Percentiles rank a stretch among this genome's conserved stretches.
These are phyloP conservation scores for Epicampocera succincta DNA, from an alignment of 2,888 invertebrate genomes.

Conservation along the genomic window DNA sequence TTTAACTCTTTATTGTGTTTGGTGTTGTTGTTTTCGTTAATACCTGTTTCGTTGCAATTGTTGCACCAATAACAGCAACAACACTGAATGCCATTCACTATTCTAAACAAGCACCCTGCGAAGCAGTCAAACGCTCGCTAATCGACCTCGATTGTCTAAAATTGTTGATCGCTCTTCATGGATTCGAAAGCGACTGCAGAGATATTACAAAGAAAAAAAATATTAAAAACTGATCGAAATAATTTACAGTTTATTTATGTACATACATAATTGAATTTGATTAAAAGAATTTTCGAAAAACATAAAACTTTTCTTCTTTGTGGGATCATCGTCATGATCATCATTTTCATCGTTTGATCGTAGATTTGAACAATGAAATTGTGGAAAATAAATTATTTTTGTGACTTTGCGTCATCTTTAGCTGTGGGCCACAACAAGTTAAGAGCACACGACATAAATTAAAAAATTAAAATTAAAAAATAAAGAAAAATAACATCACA, in stretches of 20 bases:
- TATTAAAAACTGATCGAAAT: constrained; percentile 52
- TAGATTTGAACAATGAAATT: constrained; percentile 1
- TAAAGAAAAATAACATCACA: too few relatives aligned
- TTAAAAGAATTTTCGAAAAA: neutral
- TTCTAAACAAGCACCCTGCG: constrained; percentile 52
- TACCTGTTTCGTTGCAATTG: constrained; percentile 15
- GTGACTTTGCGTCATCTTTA: constrained; percentile 52
- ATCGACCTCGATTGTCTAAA: constrained; percentile 4
- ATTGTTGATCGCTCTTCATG: constrained; percentile 6
- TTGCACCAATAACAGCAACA: constrained; percentile 18
- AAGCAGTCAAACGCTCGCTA: constrained; percentile 7
- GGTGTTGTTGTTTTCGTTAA: constrained; percentile 1
- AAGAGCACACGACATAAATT: constrained; percentile 48
- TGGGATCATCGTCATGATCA: constrained; percentile 20
- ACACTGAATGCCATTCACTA: constrained; percentile 45
- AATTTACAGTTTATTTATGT: constrained; percentile 28
- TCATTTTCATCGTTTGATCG: neutral
- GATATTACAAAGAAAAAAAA: constrained; percentile 32
- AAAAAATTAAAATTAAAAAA: constrained; percentile 1
- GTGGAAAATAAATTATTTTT: constrained; percentile 46
- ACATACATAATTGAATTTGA: constrained; percentile 17
- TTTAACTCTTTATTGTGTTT: constrained; percentile 3
- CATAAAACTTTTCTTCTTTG: constrained; percentile 19
- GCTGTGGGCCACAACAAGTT: constrained; percentile 55
- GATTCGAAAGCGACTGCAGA: constrained; percentile 25